Percentiles rank a stretch among this genome's conserved stretches.
Conservation (phyloP, 2,888 invertebrate species). For the Opisthograptis luteolata region DNA sequence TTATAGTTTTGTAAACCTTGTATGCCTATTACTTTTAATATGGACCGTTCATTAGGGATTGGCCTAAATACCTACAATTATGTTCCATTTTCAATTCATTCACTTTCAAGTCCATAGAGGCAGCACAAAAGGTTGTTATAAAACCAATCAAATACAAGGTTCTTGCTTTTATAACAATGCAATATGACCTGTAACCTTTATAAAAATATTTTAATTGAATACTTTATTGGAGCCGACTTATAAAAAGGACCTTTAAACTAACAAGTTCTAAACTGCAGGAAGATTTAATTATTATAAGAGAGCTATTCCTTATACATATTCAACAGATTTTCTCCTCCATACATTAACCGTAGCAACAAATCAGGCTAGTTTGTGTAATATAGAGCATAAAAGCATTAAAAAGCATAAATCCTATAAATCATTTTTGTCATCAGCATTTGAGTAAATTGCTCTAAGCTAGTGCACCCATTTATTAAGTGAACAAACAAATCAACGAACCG, state of each 20-base stretch:
- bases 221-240: too few species aligned
- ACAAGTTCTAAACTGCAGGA: too few species aligned
- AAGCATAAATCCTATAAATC: slow-evolving; percentile 11
- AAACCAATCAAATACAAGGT: slow-evolving; percentile 53
- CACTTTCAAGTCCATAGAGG: slow-evolving; percentile 49
- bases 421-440: slow-evolving; percentile 14
- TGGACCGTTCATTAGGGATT: slow-evolving; percentile 4
- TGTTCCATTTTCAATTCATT: slow-evolving; percentile 37
- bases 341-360: too few species aligned
- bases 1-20: slow-evolving; percentile 6
- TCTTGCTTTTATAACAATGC: slow-evolving; percentile 44
- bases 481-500: slow-evolving; percentile 42
- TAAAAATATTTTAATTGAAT: slow-evolving; percentile 28
- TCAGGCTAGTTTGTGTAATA: too few species aligned
- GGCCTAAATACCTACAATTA: slow-evolving; percentile 28
- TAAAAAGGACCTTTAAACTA: too few species aligned
- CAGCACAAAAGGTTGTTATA: slow-evolving; percentile 46
- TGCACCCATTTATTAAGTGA: slow-evolving; percentile 26
- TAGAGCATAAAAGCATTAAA: neutral
- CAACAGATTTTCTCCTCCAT: too few species aligned
- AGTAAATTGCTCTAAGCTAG: slow-evolving; percentile 10
- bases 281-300: too few species aligned
- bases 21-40: neutral
- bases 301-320: too few species aligned
- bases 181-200: slow-evolving; percentile 43